Percentiles rank a stretch among this genome's conserved stretches.
phyloP scores from a whole-genome alignment of 1,140 invertebrate species.

The Drosophila sp. region DNA sequence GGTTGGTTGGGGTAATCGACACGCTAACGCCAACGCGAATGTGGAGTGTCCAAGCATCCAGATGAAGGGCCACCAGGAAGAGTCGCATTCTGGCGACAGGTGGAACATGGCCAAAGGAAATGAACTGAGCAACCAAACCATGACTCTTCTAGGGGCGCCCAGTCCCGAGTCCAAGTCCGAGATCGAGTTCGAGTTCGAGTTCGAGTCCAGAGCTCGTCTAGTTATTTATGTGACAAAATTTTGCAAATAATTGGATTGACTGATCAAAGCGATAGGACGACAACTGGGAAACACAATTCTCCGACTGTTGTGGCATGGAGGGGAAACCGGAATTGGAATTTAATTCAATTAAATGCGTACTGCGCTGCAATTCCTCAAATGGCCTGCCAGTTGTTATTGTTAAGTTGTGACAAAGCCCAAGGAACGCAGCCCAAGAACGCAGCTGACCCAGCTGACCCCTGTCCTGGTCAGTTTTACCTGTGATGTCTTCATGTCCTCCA shows the following conservation, averaged over 20 bases:
- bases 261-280: constrained; percentile 84
- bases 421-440: no score
- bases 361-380: constrained; percentile 80
- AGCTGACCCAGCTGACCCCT: constrained; percentile 61
- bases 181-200: background rate
- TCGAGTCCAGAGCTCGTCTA: constrained; percentile 42
- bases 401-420: constrained; percentile 9
- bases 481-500: constrained; percentile 70
- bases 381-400: constrained; percentile 65
- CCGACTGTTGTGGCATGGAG: background rate
- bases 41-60: constrained; percentile 9
- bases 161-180: background rate
- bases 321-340: constrained; percentile 69
- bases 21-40: constrained; percentile 55
- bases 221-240: constrained; percentile 85
- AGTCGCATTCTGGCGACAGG: constrained; percentile 54
- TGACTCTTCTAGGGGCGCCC: constrained; percentile 42
- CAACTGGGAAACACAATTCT: background rate
- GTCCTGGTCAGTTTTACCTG: background rate
- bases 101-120: constrained; percentile 68
- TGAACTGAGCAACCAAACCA: constrained; percentile 4
- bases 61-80: constrained; percentile 42
- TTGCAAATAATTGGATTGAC: constrained; percentile 85
- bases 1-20: constrained; percentile 67
- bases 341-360: constrained; percentile 85